phyloP scores from a whole-genome alignment of 2,797 vertebrate genomes.

The Thamnophis elegans region DNA sequence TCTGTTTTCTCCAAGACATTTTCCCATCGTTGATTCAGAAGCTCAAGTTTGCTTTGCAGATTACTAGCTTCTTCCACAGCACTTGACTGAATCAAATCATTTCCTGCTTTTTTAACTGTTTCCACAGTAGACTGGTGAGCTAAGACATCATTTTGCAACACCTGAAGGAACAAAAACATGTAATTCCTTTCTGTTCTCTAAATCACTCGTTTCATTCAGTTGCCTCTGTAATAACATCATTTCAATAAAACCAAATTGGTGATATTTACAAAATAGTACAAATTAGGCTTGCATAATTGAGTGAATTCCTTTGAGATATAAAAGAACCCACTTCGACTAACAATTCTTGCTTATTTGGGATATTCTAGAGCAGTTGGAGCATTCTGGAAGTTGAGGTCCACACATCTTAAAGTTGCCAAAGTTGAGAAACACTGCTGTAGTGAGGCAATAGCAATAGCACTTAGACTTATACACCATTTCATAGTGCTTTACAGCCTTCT shows the following conservation, averaged over 20 bases:
- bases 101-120: conserved; percentile 92
- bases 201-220: neutral
- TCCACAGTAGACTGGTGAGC: conserved; percentile 94
- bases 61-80: conserved; percentile 94
- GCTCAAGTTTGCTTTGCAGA: conserved; percentile 87
- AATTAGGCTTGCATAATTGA: neutral
- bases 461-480: neutral
- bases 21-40: conserved; percentile 91
- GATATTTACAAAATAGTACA: conserved; percentile 12
- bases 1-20: conserved; percentile 87
- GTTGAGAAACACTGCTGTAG: neutral
- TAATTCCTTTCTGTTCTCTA: neutral
- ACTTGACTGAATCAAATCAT: conserved; percentile 87
- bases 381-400: neutral
- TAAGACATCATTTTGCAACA: conserved; percentile 94
- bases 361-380: neutral
- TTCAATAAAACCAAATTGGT: neutral
- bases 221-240: neutral
- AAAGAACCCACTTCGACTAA: neutral
- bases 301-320: neutral
- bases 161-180: conserved; percentile 71
- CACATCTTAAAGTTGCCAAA: neutral
- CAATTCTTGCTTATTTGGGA: neutral
- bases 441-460: neutral
- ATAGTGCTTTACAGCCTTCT: neutral